Percentiles rank a stretch among this genome's conserved stretches.
These are phyloP conservation scores for Diplolepis rosae DNA, from an alignment of 2,888 invertebrate genomes.

Conservation along the genomic window DNA sequence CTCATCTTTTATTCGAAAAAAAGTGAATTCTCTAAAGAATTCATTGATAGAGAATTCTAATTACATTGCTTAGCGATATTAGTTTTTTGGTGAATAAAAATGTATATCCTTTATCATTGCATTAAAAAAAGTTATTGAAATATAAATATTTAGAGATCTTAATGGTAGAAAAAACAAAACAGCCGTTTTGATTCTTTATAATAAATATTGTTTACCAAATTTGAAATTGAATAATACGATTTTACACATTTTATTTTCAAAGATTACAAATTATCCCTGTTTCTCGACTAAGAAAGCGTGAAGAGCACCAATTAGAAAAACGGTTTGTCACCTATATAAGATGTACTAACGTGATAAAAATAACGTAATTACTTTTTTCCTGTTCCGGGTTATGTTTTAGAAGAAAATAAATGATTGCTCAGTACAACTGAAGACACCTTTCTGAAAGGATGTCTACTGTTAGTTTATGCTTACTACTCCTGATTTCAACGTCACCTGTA, in stretches of 20 bases:
- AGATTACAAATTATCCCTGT: background rate
- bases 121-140: too few species aligned
- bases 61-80: too few species aligned
- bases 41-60: too few species aligned
- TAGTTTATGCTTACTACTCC: background rate
- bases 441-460: constrained; percentile 17
- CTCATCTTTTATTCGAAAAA: too few species aligned
- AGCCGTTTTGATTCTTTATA: too few species aligned
- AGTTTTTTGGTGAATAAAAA: too few species aligned
- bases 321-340: background rate
- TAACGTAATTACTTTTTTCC: constrained; percentile 21
- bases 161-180: too few species aligned
- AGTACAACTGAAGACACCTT: background rate
- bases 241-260: background rate
- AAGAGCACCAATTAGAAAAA: constrained; percentile 34
- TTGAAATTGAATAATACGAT: too few species aligned
- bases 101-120: too few species aligned
- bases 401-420: background rate
- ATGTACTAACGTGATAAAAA: constrained; percentile 19
- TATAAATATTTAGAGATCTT: too few species aligned
- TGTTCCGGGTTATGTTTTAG: background rate
- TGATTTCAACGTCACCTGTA: background rate
- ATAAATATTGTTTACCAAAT: too few species aligned
- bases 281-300: constrained; percentile 57
- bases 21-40: too few species aligned